Percentiles rank a stretch among this genome's conserved stretches.
phyloP scores from a whole-genome alignment of 2,888 invertebrate species.

The Melieria omissa region DNA sequence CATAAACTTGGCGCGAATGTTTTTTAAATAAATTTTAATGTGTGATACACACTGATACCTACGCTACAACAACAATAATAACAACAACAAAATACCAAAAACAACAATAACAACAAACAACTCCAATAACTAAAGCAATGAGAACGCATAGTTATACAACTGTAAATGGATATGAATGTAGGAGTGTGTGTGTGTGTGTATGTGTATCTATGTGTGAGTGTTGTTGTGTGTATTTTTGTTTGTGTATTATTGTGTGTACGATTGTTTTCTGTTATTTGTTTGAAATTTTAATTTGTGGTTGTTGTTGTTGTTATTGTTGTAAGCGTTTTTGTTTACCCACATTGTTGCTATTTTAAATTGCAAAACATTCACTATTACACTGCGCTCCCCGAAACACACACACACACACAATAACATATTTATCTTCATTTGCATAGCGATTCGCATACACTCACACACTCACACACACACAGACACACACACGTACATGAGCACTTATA shows the following conservation, averaged over 20 bases:
- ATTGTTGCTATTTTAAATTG: too few species aligned
- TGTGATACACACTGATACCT: background rate
- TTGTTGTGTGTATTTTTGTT: background rate
- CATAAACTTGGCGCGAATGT: background rate
- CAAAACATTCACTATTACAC: too few species aligned
- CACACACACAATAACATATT: too few species aligned
- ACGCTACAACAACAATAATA: background rate
- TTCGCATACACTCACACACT: too few species aligned
- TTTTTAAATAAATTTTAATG: background rate
- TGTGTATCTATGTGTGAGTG: background rate
- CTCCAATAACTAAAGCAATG: background rate
- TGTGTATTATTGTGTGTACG: background rate
- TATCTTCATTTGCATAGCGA: too few species aligned
- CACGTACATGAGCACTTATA: too few species aligned
- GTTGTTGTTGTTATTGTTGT: too few species aligned
- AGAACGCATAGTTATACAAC: background rate
- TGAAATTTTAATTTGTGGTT: background rate
- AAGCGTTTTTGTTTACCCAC: too few species aligned
- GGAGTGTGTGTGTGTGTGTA: background rate
- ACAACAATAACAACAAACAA: background rate
- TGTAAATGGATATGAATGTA: background rate
- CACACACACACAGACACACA: too few species aligned
- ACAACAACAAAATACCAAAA: background rate
- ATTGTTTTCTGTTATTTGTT: background rate
- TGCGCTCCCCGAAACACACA: too few species aligned